Evolutionary conservation across 1,140 invertebrate species (phyloP), one percentile per base, ranked within the genome.

Genomic region (Halyomorpha halys): DNA sequence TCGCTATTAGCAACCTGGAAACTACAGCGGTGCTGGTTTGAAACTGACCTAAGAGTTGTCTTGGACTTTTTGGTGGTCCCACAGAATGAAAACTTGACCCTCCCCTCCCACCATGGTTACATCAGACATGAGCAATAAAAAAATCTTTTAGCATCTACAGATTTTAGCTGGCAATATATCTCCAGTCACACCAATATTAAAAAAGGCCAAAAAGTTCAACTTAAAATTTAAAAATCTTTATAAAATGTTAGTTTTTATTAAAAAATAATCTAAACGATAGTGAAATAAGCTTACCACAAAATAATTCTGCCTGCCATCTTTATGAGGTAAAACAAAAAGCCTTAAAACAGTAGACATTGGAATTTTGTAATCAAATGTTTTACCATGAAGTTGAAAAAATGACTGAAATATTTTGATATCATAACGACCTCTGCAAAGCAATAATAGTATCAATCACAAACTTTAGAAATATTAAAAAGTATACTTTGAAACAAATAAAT

Each of bases 361-460:
- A 70, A 99, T 98, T 78, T 99, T 99, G 78, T 99, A 99, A 79
- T 99, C 97, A 75, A 98, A 99, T 0, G 97, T 98, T 83, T 99
- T 99, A 77, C 97, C 97, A 74, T 99, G 97, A 61, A 99, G 84
- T 79, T 99, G 96, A 72, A 99, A 90, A 76, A 98, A 99, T 2
- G 91, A 86, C 64, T 91, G 89, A 73, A 97, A 99, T 51, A 99
- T 87, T 80, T 99, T 99, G 75, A 99, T 96, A 74, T 99, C 97
- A 74, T 99, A 99, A 67, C 97, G 93, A 84, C 97, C 97, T 80
- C 92, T 94, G 77, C 45, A 79, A 56, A 56, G 27, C 2, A 64
- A 49, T 39, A 66, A 11, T 13, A 1, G 11, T 13, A 11, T 14
- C 61, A 39, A 60, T 23, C 60, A 44, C 15, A 61, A 67, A 23